These are phyloP conservation scores for Rugalucina vietnamica DNA, from an alignment of 2,888 invertebrate species.

Conservation along the genomic window DNA sequence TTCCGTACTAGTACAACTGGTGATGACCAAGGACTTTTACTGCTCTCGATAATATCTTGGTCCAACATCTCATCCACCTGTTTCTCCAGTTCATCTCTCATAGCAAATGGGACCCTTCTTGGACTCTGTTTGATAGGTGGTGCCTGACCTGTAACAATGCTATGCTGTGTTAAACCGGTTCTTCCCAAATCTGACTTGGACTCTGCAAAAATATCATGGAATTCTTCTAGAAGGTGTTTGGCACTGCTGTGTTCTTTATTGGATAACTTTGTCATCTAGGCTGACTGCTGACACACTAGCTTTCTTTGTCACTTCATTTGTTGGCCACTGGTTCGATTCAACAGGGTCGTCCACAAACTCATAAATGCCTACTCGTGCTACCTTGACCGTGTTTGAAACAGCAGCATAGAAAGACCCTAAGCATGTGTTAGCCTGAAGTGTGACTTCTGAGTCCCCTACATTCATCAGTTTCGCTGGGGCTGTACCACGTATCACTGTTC, in stretches of 20 bases:
- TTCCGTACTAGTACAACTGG: slow-evolving; percentile 42
- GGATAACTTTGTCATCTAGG: background rate
- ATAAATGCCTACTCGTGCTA: background rate
- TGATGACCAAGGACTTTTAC: slow-evolving; percentile 50
- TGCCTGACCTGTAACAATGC: slow-evolving; percentile 9
- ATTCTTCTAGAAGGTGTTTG: background rate
- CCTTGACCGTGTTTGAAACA: background rate
- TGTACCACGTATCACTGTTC: background rate
- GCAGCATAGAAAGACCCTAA: background rate
- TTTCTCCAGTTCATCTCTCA: slow-evolving; percentile 28
- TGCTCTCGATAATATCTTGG: slow-evolving; percentile 40
- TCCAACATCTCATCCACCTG: slow-evolving; percentile 32
- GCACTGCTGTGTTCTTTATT: background rate
- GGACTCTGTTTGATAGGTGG: slow-evolving; percentile 23
- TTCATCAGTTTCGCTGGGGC: background rate
- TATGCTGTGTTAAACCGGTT: slow-evolving; percentile 43
- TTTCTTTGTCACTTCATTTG: background rate
- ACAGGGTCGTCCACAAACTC: background rate
- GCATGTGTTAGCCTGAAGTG: background rate
- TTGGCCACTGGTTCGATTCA: background rate
- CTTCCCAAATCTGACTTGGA: slow-evolving; percentile 35
- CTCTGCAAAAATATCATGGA: slow-evolving; percentile 28
- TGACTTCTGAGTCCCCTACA: background rate
- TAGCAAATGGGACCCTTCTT: slow-evolving; percentile 6
- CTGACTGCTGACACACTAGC: background rate